Base-by-base conservation (phyloP, 2,888 invertebrate species). In the Caenorhabditis imperialis region DNA sequence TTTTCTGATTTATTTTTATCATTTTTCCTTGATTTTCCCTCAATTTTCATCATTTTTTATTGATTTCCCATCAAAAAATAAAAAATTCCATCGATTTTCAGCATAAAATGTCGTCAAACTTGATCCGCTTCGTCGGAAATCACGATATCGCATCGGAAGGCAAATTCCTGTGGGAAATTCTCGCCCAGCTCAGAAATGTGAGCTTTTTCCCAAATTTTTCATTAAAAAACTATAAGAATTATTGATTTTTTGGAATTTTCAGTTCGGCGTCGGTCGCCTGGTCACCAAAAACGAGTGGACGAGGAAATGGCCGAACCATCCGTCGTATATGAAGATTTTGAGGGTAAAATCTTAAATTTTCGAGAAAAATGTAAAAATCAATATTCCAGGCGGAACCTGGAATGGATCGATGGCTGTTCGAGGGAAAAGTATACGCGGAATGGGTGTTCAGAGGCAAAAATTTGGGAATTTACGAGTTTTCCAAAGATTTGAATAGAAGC, bases 131-230 rank as follows among this genome's bases (percentile, higher is more conserved):
- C 60, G 81, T 88, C 33, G 88, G 88, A 37, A 82, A 88, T 61
- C 78, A 78, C 62, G 88, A 88, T 58, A 69, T 84, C 23, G 74
- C 78, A 6, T 81, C 84, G 18, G 84, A 88, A 53, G 88, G 88
- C 12, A 88, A 88, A 44, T 84, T 82, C 55, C 61, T 88, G 6
- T 88, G 81, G 77, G 88, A 88, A 70, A 86, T 88, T 62, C 77
- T 86, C 33, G 79, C 82, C n/a, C 86, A 87, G 67, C 65, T 86
- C n/a, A 62, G 79, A 5, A 60, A 62, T 47, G 77, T 77, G 53
- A 38, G 67, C 51, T 20, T 37, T 37, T 54, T 44, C 14, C 23
- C 23, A 1, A 22, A 42, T 37, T 47, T 10, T 12, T 20, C 35
- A 6, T 3, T 18, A 16, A 47, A 47, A 33, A 57, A 25, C 12